Conservation (phyloP, 1,140 invertebrate genomes). For the Pachypsylla venusta region DNA sequence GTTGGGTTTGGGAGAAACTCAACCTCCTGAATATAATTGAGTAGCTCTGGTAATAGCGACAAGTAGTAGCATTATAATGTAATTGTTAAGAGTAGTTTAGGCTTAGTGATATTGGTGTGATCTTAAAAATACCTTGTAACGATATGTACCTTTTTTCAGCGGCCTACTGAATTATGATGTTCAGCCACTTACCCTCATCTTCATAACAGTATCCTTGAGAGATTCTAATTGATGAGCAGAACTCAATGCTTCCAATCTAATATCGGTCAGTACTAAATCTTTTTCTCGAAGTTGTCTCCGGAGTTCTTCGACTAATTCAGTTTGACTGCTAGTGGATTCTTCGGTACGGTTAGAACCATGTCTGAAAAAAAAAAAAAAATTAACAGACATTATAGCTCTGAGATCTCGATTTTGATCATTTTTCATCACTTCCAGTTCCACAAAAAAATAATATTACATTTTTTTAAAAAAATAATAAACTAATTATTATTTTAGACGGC, state of each 20-base stretch:
- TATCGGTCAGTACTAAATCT: slow-evolving; percentile 90
- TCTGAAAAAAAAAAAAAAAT: neutral
- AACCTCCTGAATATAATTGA: no score
- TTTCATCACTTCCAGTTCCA: no score
- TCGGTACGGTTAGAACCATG: neutral
- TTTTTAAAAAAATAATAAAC: no score
- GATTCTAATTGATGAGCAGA: slow-evolving; percentile 94
- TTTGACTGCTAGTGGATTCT: slow-evolving; percentile 3
- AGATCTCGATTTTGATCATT: no score
- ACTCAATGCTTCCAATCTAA: slow-evolving; percentile 84
- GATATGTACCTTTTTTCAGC: neutral
- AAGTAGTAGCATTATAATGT: no score
- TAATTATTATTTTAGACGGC: no score
- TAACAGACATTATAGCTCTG: no score
- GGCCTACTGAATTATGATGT: no score
- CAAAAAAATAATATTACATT: no score
- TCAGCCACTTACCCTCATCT: slow-evolving; percentile 63
- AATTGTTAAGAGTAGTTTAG: no score
- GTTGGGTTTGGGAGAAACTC: no score
- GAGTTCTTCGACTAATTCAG: slow-evolving; percentile 59
- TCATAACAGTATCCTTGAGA: slow-evolving; percentile 86
- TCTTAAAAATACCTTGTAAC: neutral
- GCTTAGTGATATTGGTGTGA: neutral
- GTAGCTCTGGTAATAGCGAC: no score
- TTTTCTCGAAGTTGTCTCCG: slow-evolving; percentile 88